A percentile compares a stretch with the other conserved stretches of the same genome.
Conservation (phyloP, 2,888 invertebrate species). For the Melieria crassipennis region DNA sequence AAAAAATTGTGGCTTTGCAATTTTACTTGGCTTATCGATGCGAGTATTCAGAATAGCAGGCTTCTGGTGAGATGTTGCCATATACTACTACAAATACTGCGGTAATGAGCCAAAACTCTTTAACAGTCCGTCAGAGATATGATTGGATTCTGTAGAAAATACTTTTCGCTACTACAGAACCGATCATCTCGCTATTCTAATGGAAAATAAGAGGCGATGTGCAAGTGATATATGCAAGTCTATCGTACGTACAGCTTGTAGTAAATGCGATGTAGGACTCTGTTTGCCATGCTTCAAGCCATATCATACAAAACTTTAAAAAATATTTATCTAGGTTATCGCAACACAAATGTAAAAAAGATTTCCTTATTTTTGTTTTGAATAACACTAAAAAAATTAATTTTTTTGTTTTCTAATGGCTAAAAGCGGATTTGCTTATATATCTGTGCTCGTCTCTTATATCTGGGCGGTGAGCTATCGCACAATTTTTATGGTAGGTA, state of each 20-base stretch:
- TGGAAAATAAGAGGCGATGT: constrained; percentile 6
- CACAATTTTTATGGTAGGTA: too few relatives aligned
- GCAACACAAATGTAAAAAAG: too few relatives aligned
- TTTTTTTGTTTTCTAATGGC: too few relatives aligned
- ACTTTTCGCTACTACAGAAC: neutral
- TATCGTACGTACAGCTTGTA: neutral
- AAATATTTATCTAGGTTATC: too few relatives aligned
- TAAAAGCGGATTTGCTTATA: too few relatives aligned
- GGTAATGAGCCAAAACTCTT: too few relatives aligned
- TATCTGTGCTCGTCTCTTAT: too few relatives aligned
- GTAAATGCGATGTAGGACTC: neutral
- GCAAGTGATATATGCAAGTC: constrained; percentile 6
- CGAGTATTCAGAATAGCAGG: constrained; percentile 8
- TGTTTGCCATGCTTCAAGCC: neutral
- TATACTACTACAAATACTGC: neutral
- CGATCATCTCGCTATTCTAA: constrained; percentile 9
- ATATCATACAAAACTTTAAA: too few relatives aligned
- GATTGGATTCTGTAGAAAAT: neutral
- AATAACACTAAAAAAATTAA: too few relatives aligned
- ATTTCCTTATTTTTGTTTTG: too few relatives aligned
- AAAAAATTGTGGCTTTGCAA: constrained; percentile 16
- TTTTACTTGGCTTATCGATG: constrained; percentile 17
- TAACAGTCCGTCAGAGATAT: neutral
- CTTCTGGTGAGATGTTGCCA: constrained; percentile 2
- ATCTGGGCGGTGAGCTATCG: too few relatives aligned